Evolutionary conservation across 2,888 invertebrate species (phyloP).

Genomic region (Gandaritis pyraliata): DNA sequence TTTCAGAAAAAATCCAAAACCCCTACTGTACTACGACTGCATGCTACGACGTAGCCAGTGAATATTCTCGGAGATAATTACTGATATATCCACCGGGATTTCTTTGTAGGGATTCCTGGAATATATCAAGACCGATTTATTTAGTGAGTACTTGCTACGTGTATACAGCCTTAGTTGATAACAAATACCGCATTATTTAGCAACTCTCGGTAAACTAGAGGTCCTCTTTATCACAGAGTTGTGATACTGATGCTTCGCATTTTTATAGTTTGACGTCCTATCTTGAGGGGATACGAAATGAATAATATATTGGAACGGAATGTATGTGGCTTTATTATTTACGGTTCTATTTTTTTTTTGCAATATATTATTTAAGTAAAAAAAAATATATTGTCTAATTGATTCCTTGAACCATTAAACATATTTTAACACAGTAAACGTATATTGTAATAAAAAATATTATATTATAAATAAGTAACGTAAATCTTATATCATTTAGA

Average conservation of each 20-base stretch:
- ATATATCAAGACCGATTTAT: no score
- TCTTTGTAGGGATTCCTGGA: no score
- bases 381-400: no score
- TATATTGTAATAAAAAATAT: no score
- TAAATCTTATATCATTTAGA: no score
- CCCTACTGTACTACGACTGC: no score
- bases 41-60: no score
- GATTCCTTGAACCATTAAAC: no score
- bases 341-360: background rate
- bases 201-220: slow-evolving; percentile 36
- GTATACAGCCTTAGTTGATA: slow-evolving; percentile 16
- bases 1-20: no score
- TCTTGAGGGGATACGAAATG: slow-evolving; percentile 21
- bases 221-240: slow-evolving; percentile 35
- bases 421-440: background rate
- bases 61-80: no score
- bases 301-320: slow-evolving; percentile 23
- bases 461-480: no score
- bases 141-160: background rate
- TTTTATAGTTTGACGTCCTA: slow-evolving; percentile 37
- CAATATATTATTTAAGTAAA: background rate
- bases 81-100: no score
- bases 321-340: background rate
- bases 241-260: slow-evolving; percentile 35
- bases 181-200: slow-evolving; percentile 44